These are phyloP conservation scores for Trematomus loennbergii DNA, from an alignment of 2,113 vertebrate species.

Conservation along the genomic window DNA sequence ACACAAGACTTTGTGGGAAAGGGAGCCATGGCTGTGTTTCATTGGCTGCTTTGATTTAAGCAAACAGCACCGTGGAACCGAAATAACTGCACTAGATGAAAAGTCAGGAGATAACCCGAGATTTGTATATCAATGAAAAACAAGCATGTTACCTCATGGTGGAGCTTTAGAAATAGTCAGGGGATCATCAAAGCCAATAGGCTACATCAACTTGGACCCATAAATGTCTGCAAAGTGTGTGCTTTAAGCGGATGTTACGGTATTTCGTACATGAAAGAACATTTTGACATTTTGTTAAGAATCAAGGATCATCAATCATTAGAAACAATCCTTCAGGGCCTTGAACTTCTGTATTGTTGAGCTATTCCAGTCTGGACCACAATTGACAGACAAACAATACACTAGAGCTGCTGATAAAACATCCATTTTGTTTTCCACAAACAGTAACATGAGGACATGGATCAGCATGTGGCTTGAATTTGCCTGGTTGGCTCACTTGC, in stretches of 20 bases:
- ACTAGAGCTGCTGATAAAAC: background rate
- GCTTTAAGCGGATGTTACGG: background rate
- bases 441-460: background rate
- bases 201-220: background rate
- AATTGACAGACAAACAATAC: no score
- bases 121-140: background rate
- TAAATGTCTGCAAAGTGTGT: background rate
- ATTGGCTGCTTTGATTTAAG: slow-evolving; percentile 5
- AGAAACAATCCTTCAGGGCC: background rate
- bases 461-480: slow-evolving; percentile 67
- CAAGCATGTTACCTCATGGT: background rate
- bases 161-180: background rate
- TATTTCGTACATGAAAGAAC: background rate
- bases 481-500: slow-evolving; percentile 18
- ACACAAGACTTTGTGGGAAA: slow-evolving; percentile 48
- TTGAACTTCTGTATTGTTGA: background rate
- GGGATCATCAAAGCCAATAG: background rate
- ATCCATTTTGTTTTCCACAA: background rate
- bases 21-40: background rate
- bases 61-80: background rate
- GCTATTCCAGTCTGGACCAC: background rate
- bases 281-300: background rate
- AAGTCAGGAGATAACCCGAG: background rate
- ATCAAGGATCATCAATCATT: background rate
- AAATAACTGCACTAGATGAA: background rate